phyloP scores from a whole-genome alignment of 2,888 invertebrate genomes.

The Acanthosepion pharaonis region DNA sequence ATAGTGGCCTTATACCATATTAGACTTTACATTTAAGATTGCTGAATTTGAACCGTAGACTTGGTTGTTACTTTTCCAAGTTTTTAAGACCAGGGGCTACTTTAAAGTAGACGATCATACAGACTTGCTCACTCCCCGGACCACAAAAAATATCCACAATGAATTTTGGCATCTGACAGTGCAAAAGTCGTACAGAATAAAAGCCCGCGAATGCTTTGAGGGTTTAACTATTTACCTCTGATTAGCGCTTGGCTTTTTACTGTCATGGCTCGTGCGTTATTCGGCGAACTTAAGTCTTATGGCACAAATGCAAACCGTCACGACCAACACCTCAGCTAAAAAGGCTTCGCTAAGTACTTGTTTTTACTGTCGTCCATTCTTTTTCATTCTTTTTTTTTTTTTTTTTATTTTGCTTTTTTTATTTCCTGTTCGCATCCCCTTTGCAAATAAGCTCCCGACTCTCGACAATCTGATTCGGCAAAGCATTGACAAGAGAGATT shows the following conservation, averaged over 20 bases:
- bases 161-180: not conserved
- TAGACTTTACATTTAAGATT: too few relatives aligned
- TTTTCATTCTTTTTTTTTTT: not conserved
- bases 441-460: not conserved
- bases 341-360: not conserved
- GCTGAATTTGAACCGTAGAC: too few relatives aligned
- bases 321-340: not conserved
- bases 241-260: not conserved
- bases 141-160: not conserved
- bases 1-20: too few relatives aligned
- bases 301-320: not conserved
- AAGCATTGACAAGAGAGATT: not conserved
- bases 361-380: not conserved
- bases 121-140: too few relatives aligned
- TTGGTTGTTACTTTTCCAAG: too few relatives aligned
- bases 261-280: not conserved
- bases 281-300: not conserved
- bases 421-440: not conserved
- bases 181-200: not conserved
- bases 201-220: not conserved
- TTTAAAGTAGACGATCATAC: too few relatives aligned
- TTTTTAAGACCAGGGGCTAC: too few relatives aligned
- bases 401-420: not conserved
- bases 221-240: conserved; percentile 10
- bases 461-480: not conserved